phyloP scores from a whole-genome alignment of 2,888 invertebrate species.

The Nomada ferruginata region DNA sequence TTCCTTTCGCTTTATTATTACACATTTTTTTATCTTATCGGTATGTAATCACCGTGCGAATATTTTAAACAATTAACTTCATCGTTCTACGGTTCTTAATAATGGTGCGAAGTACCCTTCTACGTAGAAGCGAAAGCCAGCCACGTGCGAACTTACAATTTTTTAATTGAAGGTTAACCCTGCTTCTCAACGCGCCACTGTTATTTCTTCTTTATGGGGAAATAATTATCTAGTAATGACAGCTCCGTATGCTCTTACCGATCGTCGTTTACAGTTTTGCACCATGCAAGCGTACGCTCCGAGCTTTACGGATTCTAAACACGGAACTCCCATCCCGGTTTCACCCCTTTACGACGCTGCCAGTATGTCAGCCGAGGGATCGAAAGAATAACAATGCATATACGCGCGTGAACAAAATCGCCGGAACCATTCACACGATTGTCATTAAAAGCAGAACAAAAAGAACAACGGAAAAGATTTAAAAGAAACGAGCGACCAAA shows the following conservation, averaged over 20 bases:
- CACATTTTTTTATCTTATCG: no score
- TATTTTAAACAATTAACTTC: no score
- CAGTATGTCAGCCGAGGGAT: conserved; percentile 30
- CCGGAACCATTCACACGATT: conserved; percentile 13
- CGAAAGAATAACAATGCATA: conserved; percentile 1
- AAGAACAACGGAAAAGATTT: neutral
- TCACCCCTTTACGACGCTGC: conserved; percentile 28
- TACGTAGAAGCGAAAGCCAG: neutral
- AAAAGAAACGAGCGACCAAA: neutral
- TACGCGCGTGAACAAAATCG: conserved; percentile 11
- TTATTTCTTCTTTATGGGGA: conserved; percentile 60
- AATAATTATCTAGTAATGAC: conserved; percentile 68
- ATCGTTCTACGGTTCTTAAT: no score
- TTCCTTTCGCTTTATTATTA: no score
- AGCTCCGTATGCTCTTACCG: conserved; percentile 57
- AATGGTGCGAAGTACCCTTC: no score
- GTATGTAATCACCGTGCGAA: no score
- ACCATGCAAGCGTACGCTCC: conserved; percentile 64
- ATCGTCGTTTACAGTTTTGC: conserved; percentile 70
- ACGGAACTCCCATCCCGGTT: conserved; percentile 53
- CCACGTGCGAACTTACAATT: conserved; percentile 49
- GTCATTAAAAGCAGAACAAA: neutral
- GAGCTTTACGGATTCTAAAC: conserved; percentile 68
- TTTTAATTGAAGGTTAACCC: conserved; percentile 55
- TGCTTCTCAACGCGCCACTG: conserved; percentile 37